Evolutionary conservation across 2,888 invertebrate species (phyloP).

Genomic region (Drosophila limbata): DNA sequence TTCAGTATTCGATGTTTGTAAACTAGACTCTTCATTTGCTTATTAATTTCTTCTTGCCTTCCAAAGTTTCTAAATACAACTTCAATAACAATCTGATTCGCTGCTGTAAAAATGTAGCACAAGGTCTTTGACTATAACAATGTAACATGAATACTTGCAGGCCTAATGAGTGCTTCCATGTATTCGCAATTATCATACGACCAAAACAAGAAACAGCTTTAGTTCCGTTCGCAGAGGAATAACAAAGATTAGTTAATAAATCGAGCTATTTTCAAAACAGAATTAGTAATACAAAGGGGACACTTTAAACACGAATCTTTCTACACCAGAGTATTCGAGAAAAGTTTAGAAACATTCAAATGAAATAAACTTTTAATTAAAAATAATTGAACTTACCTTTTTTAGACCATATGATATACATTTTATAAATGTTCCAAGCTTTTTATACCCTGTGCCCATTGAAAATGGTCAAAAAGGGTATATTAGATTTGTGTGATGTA

Average conservation of each 20-base stretch:
- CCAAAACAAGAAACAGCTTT: constrained; percentile 32
- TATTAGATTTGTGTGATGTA: too few relatives aligned
- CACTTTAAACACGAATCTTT: too few relatives aligned
- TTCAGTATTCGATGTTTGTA: background rate
- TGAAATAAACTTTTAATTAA: too few relatives aligned
- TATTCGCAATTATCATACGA: constrained; percentile 53
- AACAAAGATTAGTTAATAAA: background rate
- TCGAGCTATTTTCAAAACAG: background rate
- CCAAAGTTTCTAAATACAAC: constrained; percentile 4
- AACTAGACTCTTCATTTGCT: background rate
- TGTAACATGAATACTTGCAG: constrained; percentile 37
- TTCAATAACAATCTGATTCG: constrained; percentile 35
- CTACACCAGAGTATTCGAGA: background rate
- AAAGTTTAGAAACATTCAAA: background rate
- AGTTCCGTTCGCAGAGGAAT: constrained; percentile 53
- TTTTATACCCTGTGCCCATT: too few relatives aligned
- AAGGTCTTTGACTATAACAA: constrained; percentile 64
- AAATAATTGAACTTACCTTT: too few relatives aligned
- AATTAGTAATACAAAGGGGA: too few relatives aligned
- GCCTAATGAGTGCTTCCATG: constrained; percentile 29
- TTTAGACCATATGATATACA: too few relatives aligned
- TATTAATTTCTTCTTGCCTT: constrained; percentile 21
- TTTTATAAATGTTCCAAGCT: too few relatives aligned
- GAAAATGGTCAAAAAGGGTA: too few relatives aligned
- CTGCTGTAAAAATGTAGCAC: constrained; percentile 51